These are phyloP conservation scores for Brienomyrus longianalis DNA, from an alignment of 2,113 vertebrate genomes.

Conservation along the genomic window DNA sequence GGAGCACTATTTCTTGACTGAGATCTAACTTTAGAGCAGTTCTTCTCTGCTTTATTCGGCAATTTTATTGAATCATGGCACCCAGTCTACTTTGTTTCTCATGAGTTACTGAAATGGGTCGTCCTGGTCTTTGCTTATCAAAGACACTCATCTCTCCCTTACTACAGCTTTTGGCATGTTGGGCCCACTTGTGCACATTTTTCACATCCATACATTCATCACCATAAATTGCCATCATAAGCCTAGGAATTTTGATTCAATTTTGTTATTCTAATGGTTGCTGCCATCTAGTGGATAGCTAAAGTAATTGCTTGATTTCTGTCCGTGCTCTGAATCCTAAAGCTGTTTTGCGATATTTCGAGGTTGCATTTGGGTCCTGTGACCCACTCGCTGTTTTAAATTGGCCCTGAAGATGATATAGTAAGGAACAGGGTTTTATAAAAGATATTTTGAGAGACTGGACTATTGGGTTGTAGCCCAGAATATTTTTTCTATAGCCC, in stretches of 20 bases:
- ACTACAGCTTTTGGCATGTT: neutral
- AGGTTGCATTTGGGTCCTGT: neutral
- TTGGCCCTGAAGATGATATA: neutral
- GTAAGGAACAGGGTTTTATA: neutral
- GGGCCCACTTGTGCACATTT: neutral
- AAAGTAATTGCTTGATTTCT: neutral
- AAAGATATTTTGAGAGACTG: neutral
- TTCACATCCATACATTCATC: neutral
- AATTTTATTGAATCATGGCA: neutral
- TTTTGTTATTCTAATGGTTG: neutral
- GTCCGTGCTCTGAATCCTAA: neutral
- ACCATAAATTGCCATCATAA: neutral
- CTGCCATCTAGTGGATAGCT: slow-evolving; percentile 7
- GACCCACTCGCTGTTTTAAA: neutral
- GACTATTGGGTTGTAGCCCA: neutral
- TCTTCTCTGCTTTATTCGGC: neutral
- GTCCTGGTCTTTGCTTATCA: neutral
- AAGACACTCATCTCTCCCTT: neutral
- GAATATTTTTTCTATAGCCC: neutral
- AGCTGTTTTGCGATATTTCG: neutral
- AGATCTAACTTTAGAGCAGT: neutral
- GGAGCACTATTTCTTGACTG: neutral
- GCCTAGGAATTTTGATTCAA: neutral
- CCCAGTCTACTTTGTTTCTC: neutral
- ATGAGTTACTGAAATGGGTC: neutral